A percentile compares a stretch with the other conserved stretches of the same genome.
phyloP scores from a whole-genome alignment of 2,888 invertebrate genomes.

The Sinopyrophorus schimmeli region DNA sequence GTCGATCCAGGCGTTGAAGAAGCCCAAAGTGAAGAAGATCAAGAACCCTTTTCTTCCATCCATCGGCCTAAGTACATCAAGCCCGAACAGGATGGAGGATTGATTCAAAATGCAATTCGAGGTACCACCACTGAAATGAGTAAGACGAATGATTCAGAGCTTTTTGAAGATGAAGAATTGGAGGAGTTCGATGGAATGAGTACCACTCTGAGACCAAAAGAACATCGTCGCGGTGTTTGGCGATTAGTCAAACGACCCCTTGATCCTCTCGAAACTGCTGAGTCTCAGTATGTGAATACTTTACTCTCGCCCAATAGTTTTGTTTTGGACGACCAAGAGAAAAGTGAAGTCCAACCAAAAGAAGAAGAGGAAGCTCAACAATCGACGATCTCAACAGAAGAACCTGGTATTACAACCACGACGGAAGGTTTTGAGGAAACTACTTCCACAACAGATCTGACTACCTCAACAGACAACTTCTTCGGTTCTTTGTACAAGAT shows the following conservation, averaged over 20 bases:
- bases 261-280: conserved; percentile 77
- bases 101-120: too few relatives aligned
- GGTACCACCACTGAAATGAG: too few relatives aligned
- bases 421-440: conserved; percentile 35
- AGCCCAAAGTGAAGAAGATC: conserved; percentile 52
- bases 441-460: conserved; percentile 37
- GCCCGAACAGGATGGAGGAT: too few relatives aligned
- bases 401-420: conserved; percentile 12
- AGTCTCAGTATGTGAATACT: conserved; percentile 72
- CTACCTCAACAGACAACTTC: conserved; percentile 38
- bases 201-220: conserved; percentile 44
- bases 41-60: conserved; percentile 57
- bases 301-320: conserved; percentile 46
- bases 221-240: conserved; percentile 71
- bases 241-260: conserved; percentile 64
- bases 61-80: conserved; percentile 20
- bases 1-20: conserved; percentile 45
- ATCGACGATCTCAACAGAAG: too few relatives aligned
- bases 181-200: too few relatives aligned
- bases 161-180: too few relatives aligned
- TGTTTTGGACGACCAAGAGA: conserved; percentile 32
- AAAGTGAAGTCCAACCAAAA: conserved; percentile 30
- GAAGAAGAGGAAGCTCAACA: background rate
- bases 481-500: conserved; percentile 50
- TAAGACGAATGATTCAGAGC: too few relatives aligned